Percentiles rank a stretch among this genome's conserved stretches.
Evolutionary conservation across 1,140 invertebrate genomes (phyloP).

Genomic region (Drosophila burlai): DNA sequence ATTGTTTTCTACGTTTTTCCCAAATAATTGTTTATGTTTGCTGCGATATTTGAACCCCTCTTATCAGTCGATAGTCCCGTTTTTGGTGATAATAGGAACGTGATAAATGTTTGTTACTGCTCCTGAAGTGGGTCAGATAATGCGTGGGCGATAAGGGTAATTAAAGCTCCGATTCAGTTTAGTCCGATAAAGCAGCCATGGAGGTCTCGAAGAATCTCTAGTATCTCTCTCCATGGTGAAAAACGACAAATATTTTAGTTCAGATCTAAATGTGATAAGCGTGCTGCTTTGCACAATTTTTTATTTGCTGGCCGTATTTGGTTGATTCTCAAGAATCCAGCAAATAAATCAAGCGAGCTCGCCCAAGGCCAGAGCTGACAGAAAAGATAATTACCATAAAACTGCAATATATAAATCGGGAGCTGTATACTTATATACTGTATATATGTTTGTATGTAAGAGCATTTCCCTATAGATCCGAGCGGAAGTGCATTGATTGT

Average conservation of each 20-base stretch:
- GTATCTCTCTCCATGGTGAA: not conserved
- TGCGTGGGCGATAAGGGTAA: slow-evolving; percentile 26
- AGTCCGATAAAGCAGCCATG: not conserved
- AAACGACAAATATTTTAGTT: not conserved
- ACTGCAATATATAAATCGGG: slow-evolving; percentile 31
- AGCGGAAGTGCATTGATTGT: slow-evolving; percentile 79
- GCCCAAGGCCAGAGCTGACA: slow-evolving; percentile 58
- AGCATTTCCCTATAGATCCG: slow-evolving; percentile 26
- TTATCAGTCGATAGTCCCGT: slow-evolving; percentile 27
- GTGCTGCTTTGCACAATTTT: slow-evolving; percentile 9
- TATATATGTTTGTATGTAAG: slow-evolving; percentile 7
- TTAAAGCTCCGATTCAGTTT: not conserved
- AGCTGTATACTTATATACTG: slow-evolving; percentile 7
- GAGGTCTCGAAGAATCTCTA: not conserved
- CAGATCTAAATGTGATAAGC: not conserved
- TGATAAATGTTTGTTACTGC: slow-evolving; percentile 24
- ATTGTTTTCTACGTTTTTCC: not conserved
- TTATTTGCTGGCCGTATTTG: slow-evolving; percentile 44
- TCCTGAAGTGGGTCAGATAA: slow-evolving; percentile 29
- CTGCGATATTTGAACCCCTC: not conserved
- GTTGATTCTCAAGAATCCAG: slow-evolving; percentile 21
- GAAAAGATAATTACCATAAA: slow-evolving; percentile 62
- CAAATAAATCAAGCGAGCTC: slow-evolving; percentile 56
- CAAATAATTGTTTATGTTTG: slow-evolving; percentile 41
- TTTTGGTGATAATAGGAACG: slow-evolving; percentile 26